Conservation (phyloP, 2,888 invertebrate species). For the Erebia palarica region DNA sequence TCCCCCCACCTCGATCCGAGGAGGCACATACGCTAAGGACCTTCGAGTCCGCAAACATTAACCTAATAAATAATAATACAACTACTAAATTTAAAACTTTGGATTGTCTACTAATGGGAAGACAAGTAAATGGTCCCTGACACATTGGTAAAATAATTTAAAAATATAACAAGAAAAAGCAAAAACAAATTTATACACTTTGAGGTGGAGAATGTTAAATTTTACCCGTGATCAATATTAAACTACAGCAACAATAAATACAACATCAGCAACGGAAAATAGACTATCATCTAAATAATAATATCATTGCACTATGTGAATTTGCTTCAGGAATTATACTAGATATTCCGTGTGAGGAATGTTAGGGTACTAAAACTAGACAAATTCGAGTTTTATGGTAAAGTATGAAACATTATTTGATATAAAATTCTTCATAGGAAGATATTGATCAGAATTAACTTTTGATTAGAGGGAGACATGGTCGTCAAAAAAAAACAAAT, state of each 20-base stretch:
- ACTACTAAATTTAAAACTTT: slow-evolving; percentile 68
- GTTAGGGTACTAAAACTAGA: slow-evolving; percentile 70
- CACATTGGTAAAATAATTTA: slow-evolving; percentile 33
- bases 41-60: slow-evolving; percentile 45
- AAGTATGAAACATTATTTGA: slow-evolving; percentile 16
- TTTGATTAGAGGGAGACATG: not conserved
- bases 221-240: slow-evolving; percentile 36
- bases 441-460: not conserved
- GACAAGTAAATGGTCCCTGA: slow-evolving; percentile 73
- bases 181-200: slow-evolving; percentile 30
- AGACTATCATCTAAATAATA: slow-evolving; percentile 51
- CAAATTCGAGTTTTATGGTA: slow-evolving; percentile 66
- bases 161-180: slow-evolving; percentile 35
- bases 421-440: slow-evolving; percentile 4
- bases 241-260: slow-evolving; percentile 29
- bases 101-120: slow-evolving; percentile 73
- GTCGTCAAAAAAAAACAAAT: slow-evolving; percentile 30
- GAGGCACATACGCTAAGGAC: slow-evolving; percentile 30
- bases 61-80: slow-evolving; percentile 70
- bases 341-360: slow-evolving; percentile 70
- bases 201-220: slow-evolving; percentile 30
- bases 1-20: slow-evolving; percentile 16
- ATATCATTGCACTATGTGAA: slow-evolving; percentile 70
- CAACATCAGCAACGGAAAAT: slow-evolving; percentile 29
- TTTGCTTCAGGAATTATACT: slow-evolving; percentile 60